Conservation (phyloP, 2,888 invertebrate genomes). For the Diaphora mendica region DNA sequence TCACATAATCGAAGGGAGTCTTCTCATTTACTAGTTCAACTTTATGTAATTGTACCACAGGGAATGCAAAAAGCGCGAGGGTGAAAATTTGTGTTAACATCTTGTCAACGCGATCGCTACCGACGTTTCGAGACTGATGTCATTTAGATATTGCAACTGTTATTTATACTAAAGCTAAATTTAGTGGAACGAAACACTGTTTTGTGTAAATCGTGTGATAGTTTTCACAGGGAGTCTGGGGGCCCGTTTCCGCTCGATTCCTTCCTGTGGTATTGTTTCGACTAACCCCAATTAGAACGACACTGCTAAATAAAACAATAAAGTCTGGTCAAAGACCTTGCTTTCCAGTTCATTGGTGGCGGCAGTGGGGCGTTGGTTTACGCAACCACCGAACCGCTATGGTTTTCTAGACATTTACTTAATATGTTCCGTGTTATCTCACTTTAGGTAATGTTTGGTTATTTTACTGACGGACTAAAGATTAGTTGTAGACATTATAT, state of each 20-base stretch:
- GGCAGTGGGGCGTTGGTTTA: slow-evolving; percentile 77
- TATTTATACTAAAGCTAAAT: slow-evolving; percentile 82
- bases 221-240: slow-evolving; percentile 73
- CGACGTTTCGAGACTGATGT: slow-evolving; percentile 78
- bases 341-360: slow-evolving; percentile 83
- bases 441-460: slow-evolving; percentile 31
- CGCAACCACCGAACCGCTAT: slow-evolving; percentile 72
- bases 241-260: slow-evolving; percentile 76
- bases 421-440: slow-evolving; percentile 52
- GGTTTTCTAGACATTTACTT: slow-evolving; percentile 69
- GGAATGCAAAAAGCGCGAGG: slow-evolving; percentile 62
- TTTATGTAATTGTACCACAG: slow-evolving; percentile 64
- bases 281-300: slow-evolving; percentile 82
- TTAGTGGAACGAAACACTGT: slow-evolving; percentile 76
- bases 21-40: slow-evolving; percentile 76
- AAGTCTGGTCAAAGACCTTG: slow-evolving; percentile 80
- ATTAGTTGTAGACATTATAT: neutral
- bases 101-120: slow-evolving; percentile 61
- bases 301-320: slow-evolving; percentile 80
- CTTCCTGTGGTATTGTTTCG: slow-evolving; percentile 85
- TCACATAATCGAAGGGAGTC: slow-evolving; percentile 81
- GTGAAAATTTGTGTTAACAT: slow-evolving; percentile 72
- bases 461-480: neutral
- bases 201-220: slow-evolving; percentile 74
- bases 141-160: slow-evolving; percentile 76